A percentile compares a stretch with the other conserved stretches of the same genome.
These are phyloP conservation scores for Tetanocera ferruginea DNA, from an alignment of 2,888 invertebrate genomes.

Conservation along the genomic window DNA sequence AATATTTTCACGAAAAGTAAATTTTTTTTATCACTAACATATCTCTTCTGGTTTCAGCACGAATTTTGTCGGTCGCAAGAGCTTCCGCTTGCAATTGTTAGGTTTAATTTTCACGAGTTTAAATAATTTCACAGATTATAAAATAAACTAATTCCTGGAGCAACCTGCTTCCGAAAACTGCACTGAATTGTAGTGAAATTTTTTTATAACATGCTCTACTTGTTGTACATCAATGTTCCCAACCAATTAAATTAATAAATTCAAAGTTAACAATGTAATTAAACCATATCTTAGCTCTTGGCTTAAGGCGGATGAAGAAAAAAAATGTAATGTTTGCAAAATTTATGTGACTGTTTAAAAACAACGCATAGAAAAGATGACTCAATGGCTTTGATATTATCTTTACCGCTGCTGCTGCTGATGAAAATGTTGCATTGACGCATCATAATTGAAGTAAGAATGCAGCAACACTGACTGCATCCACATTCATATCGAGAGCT, in stretches of 20 bases:
- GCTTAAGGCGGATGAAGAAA: background rate
- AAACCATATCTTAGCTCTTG: background rate
- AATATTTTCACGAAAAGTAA: no score
- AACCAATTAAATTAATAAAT: constrained; percentile 31
- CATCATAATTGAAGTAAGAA: constrained; percentile 24
- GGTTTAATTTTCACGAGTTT: background rate
- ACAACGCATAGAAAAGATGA: constrained; percentile 16
- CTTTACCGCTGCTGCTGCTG: background rate
- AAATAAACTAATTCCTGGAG: background rate
- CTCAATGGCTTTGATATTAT: constrained; percentile 22
- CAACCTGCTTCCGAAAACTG: background rate
- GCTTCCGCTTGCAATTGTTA: background rate
- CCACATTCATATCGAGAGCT: background rate
- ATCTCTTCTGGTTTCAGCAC: background rate
- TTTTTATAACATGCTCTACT: background rate
- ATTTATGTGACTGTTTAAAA: constrained; percentile 7
- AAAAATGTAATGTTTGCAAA: background rate
- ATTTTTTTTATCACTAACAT: background rate
- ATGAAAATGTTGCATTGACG: constrained; percentile 26
- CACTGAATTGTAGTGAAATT: background rate
- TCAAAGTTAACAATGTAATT: constrained; percentile 33
- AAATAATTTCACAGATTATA: background rate
- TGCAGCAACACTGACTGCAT: constrained; percentile 18
- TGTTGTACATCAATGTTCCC: constrained; percentile 2
- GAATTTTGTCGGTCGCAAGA: background rate